Evolutionary conservation across 92 coral and sea anemone species (phyloP), one percentile per base, ranked within the genome.

Genomic region (Phenganax subtilis): DNA sequence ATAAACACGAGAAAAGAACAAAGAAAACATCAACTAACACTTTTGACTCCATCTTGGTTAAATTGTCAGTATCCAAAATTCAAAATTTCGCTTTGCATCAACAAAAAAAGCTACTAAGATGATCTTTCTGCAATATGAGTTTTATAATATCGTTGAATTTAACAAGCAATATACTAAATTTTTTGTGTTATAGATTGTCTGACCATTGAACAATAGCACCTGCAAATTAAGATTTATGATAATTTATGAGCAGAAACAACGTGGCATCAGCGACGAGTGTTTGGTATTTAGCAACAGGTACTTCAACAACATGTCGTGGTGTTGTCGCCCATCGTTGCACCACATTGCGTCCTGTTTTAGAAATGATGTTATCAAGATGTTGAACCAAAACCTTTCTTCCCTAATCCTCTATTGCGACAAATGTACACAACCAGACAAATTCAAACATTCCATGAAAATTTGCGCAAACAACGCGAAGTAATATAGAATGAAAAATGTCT

Each of bases 311-410:
- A 37, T 72, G 10, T 65, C 8, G 29, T 44, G 25, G 3, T 12
- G 16, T 61, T 61, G 25, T 7, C n/a, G 28, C 25, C 8, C 67
- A 7, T 61, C 6, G n/a, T 61, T 61, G 25, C 28, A 7, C 8
- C 8, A 61, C 30, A 64, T 37, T 60, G 71, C 11, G 71, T 52
- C 82, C 60, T 77, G 82, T 78, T 78, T 78, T 61, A 53, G 73
- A 78, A 72, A 78, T 78, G 82, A 78, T 66, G 72, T 66, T 78
- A 78, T 78, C 82, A 31, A 44, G 70, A 15, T 61, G 82, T 78
- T 64, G 82, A 78, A 61, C 63, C 25, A 20, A 20, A 20, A n/a
- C 72, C 56, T 78, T 64, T 59, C 25, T 63, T 78, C 61, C 15
- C 61, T 78, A 78, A 78, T 61, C 28, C 82, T 30, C 28, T 16